Evolutionary conservation across 1,140 invertebrate species (phyloP).

Genomic region (Samia ricini): DNA sequence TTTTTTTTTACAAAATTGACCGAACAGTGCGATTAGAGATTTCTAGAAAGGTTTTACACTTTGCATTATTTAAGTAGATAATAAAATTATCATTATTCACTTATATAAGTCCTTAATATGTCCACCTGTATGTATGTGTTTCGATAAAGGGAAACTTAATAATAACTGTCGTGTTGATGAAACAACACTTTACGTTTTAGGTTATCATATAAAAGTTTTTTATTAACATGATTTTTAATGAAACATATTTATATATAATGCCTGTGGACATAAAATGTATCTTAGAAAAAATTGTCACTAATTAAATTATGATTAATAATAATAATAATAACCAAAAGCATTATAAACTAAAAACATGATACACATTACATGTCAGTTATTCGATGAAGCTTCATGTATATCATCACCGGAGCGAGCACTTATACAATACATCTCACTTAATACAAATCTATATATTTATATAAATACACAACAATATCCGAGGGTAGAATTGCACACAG

Average conservation of each 20-base stretch:
- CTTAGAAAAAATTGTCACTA: slow-evolving; percentile 68
- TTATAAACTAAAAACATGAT: slow-evolving; percentile 68
- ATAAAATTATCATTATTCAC: slow-evolving; percentile 75
- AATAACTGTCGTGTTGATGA: too few relatives aligned
- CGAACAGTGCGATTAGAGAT: slow-evolving; percentile 78
- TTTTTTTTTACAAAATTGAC: slow-evolving; percentile 77
- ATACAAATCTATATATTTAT: too few relatives aligned
- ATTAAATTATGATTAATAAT: slow-evolving; percentile 72
- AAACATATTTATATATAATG: slow-evolving; percentile 31
- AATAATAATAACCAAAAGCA: slow-evolving; percentile 60
- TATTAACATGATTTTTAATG: slow-evolving; percentile 55
- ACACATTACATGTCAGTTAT: slow-evolving; percentile 67
- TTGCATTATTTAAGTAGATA: slow-evolving; percentile 77
- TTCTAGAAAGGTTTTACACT: slow-evolving; percentile 77
- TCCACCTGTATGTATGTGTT: slow-evolving; percentile 75
- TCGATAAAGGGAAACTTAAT: slow-evolving; percentile 68
- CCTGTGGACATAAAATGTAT: slow-evolving; percentile 58
- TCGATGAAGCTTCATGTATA: slow-evolving; percentile 50
- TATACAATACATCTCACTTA: slow-evolving; percentile 48
- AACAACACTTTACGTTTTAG: slow-evolving; percentile 28
- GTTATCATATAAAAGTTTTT: slow-evolving; percentile 61
- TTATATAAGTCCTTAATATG: slow-evolving; percentile 74
- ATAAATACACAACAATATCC: slow-evolving; percentile 66
- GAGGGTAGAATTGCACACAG: slow-evolving; percentile 63
- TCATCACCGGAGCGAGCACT: slow-evolving; percentile 41